A percentile compares a stretch with the other conserved stretches of the same genome.
Evolutionary conservation across 2,113 vertebrate genomes (phyloP).

Genomic region (Orycteropus afer): DNA sequence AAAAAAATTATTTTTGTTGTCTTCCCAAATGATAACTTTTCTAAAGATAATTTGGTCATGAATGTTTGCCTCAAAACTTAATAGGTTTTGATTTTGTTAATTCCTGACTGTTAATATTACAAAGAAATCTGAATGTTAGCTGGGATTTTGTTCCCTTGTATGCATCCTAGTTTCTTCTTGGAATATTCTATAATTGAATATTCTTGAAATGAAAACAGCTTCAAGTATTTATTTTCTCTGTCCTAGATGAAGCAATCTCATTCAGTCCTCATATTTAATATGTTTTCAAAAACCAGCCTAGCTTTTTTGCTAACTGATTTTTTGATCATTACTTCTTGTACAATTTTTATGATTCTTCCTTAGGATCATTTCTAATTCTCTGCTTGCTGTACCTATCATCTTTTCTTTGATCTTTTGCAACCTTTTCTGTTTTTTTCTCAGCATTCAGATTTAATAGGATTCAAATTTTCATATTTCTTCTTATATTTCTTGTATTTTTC

Average conservation of each 20-base stretch:
- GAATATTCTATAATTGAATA: neutral
- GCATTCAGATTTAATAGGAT: neutral
- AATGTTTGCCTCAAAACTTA: neutral
- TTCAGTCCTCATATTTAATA: neutral
- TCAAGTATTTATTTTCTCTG: neutral
- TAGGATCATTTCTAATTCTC: neutral
- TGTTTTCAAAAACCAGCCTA: neutral
- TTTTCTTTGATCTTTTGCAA: neutral
- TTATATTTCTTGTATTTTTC: neutral
- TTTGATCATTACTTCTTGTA: neutral
- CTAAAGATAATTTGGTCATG: neutral
- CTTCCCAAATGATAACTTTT: neutral
- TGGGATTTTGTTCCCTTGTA: neutral
- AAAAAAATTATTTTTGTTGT: neutral
- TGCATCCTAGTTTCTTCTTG: neutral
- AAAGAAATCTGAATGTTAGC: neutral
- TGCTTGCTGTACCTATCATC: neutral
- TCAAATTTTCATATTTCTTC: neutral
- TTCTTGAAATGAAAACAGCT: neutral
- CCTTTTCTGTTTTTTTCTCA: neutral
- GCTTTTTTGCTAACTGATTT: neutral
- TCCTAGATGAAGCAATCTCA: neutral
- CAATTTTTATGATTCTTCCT: neutral
- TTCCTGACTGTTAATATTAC: neutral
- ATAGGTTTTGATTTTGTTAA: neutral